Evolutionary conservation across 2,113 vertebrate species (phyloP), one percentile per base, ranked within the genome.

Genomic region (Siniperca knerii): DNA sequence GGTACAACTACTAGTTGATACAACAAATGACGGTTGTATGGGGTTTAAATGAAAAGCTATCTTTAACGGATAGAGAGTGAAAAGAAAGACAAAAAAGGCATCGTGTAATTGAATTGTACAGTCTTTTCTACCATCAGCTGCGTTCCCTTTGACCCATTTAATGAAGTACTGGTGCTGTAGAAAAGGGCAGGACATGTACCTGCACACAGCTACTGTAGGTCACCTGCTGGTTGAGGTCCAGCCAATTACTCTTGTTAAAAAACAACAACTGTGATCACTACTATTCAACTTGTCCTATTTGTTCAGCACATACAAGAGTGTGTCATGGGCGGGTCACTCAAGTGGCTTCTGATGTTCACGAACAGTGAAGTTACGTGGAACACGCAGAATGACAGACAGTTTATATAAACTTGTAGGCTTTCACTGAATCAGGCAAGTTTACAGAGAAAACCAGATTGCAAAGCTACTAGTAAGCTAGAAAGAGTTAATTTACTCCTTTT

Each of bases 111-210:
- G 8, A 66, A 15, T 33, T 21, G 4, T 40, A 73, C 37, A 8
- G 37, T 69, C 71, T 58, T 11, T 60, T 21, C 29, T 60, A 50
- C 25, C 18, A 16, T 54, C 33, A 77, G 58, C 67, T 82, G 46
- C 1, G 6, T 60, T 40, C 6, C 18, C 29, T 46, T 35, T 23
- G 6, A 40, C 20, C 0, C 4, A 69, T 75, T 29, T 66, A 60
- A 52, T 40, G 0, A 79, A 66, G 1, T n/a, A 18, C 46, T 46
- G 23, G 21, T 69, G 10, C 18, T 40, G 42, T 21, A 48, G 8
- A 42, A 50, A 52, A 75, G 81, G 12, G n/a, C 52, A 77, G 37
- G 66, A 76, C 10, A 0, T 76, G 82, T 77, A 73, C 35, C 6
- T 55, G 74, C 81, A 85, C 61, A 66, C 5, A 66, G 29, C 7